Evolutionary conservation across 2,888 invertebrate genomes (phyloP), one percentile per base, ranked within the genome.

Genomic region (Drosophila sordidapex): DNA sequence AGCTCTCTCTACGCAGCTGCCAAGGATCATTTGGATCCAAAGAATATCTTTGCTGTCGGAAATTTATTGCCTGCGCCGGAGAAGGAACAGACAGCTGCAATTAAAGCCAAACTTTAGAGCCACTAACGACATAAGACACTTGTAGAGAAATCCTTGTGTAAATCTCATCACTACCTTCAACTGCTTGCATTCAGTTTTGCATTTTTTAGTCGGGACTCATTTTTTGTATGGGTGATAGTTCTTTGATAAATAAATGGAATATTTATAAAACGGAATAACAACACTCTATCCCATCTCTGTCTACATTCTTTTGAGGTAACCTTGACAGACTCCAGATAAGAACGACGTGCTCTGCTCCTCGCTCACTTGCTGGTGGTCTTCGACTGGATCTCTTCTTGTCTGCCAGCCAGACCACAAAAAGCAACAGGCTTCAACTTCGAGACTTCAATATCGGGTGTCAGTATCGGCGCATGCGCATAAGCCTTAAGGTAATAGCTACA

Each of bases 41-140:
- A 97, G 74, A 99, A 99, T 93, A 96, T 99, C 72, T 99, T 99
- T 93, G 99, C 97, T 0, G 95, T 95, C 70, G 96, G 97, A 43
- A 99, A 99, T 93, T 94, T 98, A 5, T 52, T 92, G 68, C 83
- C 91, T 8, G 66, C 65, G 15, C 33, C 64, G 54, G 61, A 33
- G 27, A 43, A 60, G 5, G 29, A 40, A 13, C 15, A 51, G 13
- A 13, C 69, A 27, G 38, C 46, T 63, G 58, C 71, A 64, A 71
- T 66, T 36, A 89, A 89, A 69, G 83, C 91, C 74, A 91, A 91
- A 85, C 84, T 91, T 31, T 91, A 91, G 74, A 70, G 56, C 18
- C 27, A 56, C 11, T 31, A 61, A 27, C 49, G 35, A 51, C 15
- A 36, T 36, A 18, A n/a, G 18, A 38, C n/a, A 56, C 4, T 27